Percentiles rank a stretch among this genome's conserved stretches.
phyloP scores from a whole-genome alignment of 1,140 invertebrate species.

The Oscheius sp. region DNA sequence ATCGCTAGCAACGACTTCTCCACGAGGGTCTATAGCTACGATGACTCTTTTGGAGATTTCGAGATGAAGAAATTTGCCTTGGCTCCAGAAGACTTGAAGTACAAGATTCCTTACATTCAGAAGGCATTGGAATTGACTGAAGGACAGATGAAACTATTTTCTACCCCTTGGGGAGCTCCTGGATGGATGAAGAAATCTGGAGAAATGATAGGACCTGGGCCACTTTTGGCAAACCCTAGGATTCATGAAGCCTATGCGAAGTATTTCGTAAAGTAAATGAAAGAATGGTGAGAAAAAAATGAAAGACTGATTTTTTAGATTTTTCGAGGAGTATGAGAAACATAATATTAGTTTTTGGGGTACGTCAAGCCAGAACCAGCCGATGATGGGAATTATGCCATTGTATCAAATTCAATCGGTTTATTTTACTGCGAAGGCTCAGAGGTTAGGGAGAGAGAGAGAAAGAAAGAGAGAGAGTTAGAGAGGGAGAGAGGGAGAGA shows the following conservation, averaged over 20 bases:
- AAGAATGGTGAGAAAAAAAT: background rate
- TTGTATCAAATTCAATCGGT: slow-evolving; percentile 72
- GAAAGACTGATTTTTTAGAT: slow-evolving; percentile 61
- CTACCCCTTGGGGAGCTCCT: slow-evolving; percentile 79
- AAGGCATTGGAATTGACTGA: slow-evolving; percentile 62
- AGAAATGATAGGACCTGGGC: slow-evolving; percentile 64
- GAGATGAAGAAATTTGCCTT: slow-evolving; percentile 14
- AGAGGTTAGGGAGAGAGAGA: no score
- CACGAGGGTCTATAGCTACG: slow-evolving; percentile 51
- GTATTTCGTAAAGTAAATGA: slow-evolving; percentile 71
- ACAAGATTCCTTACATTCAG: slow-evolving; percentile 71
- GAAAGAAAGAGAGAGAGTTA: no score
- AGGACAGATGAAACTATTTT: slow-evolving; percentile 67
- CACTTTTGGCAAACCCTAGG: slow-evolving; percentile 66
- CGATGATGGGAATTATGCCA: slow-evolving; percentile 59
- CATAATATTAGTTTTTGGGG: slow-evolving; percentile 68
- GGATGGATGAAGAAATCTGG: slow-evolving; percentile 87
- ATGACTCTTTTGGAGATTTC: slow-evolving; percentile 13
- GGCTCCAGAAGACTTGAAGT: slow-evolving; percentile 18
- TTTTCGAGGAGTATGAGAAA: slow-evolving; percentile 68
- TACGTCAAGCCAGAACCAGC: slow-evolving; percentile 70
- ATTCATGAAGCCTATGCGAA: slow-evolving; percentile 73
- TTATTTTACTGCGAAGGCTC: no score
- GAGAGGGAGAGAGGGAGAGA: no score
- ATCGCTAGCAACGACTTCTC: slow-evolving; percentile 81